phyloP scores from a whole-genome alignment of 2,888 invertebrate species.

The Scaptomyza reducta region DNA sequence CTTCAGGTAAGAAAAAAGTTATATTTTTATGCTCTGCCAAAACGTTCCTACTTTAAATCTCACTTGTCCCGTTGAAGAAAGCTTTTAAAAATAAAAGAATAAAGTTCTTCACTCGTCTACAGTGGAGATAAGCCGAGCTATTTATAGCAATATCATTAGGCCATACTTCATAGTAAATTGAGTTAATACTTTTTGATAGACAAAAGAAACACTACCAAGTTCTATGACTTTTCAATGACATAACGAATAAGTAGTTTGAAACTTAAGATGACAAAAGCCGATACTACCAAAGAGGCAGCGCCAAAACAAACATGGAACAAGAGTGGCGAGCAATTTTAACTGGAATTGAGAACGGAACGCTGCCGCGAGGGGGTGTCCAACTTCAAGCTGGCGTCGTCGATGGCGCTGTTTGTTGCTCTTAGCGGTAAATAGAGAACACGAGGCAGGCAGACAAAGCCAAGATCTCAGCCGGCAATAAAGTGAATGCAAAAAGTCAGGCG shows the following conservation, averaged over 20 bases:
- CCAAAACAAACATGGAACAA: slow-evolving; percentile 37
- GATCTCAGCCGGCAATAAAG: slow-evolving; percentile 52
- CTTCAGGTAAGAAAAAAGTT: no score
- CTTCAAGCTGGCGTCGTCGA: slow-evolving; percentile 46
- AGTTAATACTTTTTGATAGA: slow-evolving; percentile 13
- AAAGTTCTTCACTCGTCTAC: no score
- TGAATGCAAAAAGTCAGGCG: slow-evolving; percentile 65
- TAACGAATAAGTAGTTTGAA: slow-evolving; percentile 49
- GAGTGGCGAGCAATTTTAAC: slow-evolving; percentile 44
- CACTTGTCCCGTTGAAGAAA: no score
- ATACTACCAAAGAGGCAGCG: slow-evolving; percentile 41
- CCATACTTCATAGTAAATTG: slow-evolving; percentile 19
- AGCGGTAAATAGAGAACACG: slow-evolving; percentile 66
- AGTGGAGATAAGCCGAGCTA: background rate
- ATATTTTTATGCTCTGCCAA: no score
- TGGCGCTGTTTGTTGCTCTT: slow-evolving; percentile 68
- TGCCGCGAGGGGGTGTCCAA: slow-evolving; percentile 44
- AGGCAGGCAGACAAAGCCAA: slow-evolving; percentile 16
- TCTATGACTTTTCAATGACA: slow-evolving; percentile 42
- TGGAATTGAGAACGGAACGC: slow-evolving; percentile 19
- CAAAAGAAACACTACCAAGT: slow-evolving; percentile 23
- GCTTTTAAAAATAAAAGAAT: no score
- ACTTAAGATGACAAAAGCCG: slow-evolving; percentile 60
- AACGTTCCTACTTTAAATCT: no score
- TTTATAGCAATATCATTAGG: slow-evolving; percentile 4